phyloP scores from a whole-genome alignment of 2,797 vertebrate species.

The Podargus strigoides region DNA sequence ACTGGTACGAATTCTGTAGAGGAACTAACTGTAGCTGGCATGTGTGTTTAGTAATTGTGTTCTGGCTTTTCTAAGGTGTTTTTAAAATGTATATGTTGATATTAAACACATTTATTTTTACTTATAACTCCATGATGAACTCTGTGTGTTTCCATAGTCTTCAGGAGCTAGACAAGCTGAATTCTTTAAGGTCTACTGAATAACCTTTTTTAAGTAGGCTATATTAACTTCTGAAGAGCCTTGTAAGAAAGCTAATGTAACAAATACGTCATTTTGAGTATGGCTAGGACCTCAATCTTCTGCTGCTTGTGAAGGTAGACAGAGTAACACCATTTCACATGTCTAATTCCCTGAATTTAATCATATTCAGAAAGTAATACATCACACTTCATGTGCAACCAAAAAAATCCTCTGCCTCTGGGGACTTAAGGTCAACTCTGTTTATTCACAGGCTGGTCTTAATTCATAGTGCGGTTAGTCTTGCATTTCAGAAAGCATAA shows the following conservation, averaged over 20 bases:
- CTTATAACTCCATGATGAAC: not conserved
- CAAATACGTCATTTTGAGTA: not conserved
- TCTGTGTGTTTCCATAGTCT: not conserved
- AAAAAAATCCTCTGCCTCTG: not conserved
- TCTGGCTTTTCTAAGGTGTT: not conserved
- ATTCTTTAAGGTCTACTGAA: not conserved
- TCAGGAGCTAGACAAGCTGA: not conserved
- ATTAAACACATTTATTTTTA: not conserved
- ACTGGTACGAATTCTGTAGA: not conserved
- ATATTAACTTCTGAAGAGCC: not conserved
- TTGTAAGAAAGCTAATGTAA: not conserved
- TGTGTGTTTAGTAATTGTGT: not conserved
- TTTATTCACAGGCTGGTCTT: not conserved
- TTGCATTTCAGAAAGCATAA: not conserved
- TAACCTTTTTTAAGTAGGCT: not conserved
- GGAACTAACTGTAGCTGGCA: not conserved
- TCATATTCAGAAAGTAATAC: not conserved
- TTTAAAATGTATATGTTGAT: not conserved
- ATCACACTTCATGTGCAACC: not conserved
- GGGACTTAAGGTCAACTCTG: not conserved
- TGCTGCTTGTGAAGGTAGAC: not conserved
- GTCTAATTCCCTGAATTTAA: not conserved
- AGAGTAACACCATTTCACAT: not conserved
- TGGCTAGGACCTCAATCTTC: not conserved
- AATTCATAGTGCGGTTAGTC: not conserved